These are phyloP conservation scores for Poecilia gillii DNA, from an alignment of 2,797 vertebrate species.

Conservation along the genomic window DNA sequence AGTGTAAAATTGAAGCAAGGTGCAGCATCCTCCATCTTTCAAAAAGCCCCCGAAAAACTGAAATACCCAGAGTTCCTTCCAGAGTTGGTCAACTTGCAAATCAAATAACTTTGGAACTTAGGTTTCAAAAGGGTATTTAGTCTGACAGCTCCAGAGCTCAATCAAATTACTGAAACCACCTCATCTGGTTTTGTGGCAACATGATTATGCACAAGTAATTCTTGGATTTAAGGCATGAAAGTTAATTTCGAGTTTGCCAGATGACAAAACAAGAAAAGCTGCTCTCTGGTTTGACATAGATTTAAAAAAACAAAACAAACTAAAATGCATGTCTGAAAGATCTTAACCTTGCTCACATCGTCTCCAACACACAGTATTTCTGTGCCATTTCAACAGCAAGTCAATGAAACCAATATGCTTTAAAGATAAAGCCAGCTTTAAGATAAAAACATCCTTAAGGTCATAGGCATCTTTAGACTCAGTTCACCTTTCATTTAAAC, in stretches of 20 bases:
- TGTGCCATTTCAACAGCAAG: neutral
- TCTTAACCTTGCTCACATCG: neutral
- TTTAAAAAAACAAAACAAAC: neutral
- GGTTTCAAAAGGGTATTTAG: constrained; percentile 1
- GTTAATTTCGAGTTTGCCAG: neutral
- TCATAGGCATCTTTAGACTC: neutral
- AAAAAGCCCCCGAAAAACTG: neutral
- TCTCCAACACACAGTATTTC: neutral
- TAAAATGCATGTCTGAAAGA: neutral
- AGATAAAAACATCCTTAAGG: neutral
- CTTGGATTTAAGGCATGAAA: constrained; percentile 1
- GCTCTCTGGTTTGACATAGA: neutral
- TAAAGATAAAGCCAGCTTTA: neutral
- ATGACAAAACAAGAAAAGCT: constrained; percentile 7
- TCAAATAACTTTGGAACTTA: neutral
- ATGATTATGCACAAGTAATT: constrained; percentile 2
- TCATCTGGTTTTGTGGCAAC: neutral
- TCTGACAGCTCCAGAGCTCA: neutral
- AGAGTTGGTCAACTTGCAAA: neutral
- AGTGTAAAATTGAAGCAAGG: neutral
- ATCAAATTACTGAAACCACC: constrained; percentile 8
- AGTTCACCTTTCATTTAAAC: neutral
- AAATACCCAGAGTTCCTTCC: neutral
- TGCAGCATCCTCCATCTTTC: constrained; percentile 1
- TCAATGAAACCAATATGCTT: neutral